phyloP scores from a whole-genome alignment of 30 jellyfish, hydroid and myxozoan species.

The Euphysa ruthae region DNA sequence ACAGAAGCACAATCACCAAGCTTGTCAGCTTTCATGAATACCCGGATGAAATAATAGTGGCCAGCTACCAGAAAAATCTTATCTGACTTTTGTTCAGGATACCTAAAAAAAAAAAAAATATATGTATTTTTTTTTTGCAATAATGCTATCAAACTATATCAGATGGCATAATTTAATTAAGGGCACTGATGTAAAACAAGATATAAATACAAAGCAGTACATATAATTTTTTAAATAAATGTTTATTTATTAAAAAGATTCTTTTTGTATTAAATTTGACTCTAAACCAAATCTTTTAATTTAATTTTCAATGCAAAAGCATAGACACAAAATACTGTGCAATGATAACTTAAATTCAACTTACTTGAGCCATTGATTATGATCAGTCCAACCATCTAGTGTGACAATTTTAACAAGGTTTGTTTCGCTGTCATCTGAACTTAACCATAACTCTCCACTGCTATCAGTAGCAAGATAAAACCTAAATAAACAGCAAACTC shows the following conservation, averaged over 20 bases:
- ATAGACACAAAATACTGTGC: too few species aligned
- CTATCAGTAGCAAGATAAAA: constrained; percentile 88
- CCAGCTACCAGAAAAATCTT: constrained; percentile 79
- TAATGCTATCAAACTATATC: too few species aligned
- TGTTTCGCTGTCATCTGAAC: constrained; percentile 84
- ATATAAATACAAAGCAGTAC: too few species aligned
- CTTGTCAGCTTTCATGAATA: constrained; percentile 88
- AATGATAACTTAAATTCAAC: too few species aligned
- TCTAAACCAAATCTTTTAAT: too few species aligned
- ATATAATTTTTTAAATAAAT: too few species aligned
- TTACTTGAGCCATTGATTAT: constrained; percentile 91
- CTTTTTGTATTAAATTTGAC: too few species aligned
- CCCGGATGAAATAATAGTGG: constrained; percentile 66
- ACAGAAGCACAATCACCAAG: constrained; percentile 95
- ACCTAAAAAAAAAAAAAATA: constrained; percentile 32
- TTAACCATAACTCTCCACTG: constrained; percentile 92
- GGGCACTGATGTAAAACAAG: too few species aligned
- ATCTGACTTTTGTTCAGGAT: constrained; percentile 83
- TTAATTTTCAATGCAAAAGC: too few species aligned
- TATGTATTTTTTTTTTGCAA: too few species aligned
- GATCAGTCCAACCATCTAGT: constrained; percentile 93
- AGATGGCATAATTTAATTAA: too few species aligned
- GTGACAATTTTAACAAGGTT: constrained; percentile 71
- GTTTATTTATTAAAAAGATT: too few species aligned
- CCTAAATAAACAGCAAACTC: constrained; percentile 11